Evolutionary conservation across 1,140 invertebrate genomes (phyloP).

Genomic region (Plectrocnemia conspersa): DNA sequence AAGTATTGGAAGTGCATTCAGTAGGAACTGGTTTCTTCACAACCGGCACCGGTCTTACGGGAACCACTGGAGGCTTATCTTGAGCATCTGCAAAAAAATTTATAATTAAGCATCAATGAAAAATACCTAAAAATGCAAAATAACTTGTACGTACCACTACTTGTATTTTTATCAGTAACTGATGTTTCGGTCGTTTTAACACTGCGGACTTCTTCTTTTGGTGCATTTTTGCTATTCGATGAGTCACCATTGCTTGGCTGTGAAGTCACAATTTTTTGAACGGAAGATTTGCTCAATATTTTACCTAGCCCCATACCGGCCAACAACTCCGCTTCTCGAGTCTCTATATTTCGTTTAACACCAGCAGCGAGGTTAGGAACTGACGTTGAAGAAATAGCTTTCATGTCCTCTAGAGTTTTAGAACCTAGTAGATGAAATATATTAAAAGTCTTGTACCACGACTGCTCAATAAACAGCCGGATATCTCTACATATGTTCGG

Average conservation of each 20-base stretch:
- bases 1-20: too few relatives aligned
- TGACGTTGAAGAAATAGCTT: neutral
- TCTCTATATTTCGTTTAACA: constrained; percentile 24
- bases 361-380: too few relatives aligned
- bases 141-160: too few relatives aligned
- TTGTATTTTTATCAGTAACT: too few relatives aligned
- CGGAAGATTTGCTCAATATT: constrained; percentile 35
- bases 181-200: too few relatives aligned
- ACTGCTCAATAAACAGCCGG: neutral
- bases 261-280: too few relatives aligned
- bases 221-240: neutral
- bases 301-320: constrained; percentile 48
- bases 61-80: too few relatives aligned
- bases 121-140: too few relatives aligned
- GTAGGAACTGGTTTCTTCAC: too few relatives aligned
- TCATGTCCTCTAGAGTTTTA: neutral
- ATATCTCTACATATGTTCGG: constrained; percentile 11
- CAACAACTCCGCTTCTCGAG: constrained; percentile 47
- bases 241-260: neutral
- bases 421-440: neutral
- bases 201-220: constrained; percentile 5
- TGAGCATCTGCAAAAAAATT: too few relatives aligned
- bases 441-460: neutral
- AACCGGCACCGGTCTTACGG: too few relatives aligned
- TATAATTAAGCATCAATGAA: too few relatives aligned